phyloP scores from a whole-genome alignment of 2,888 invertebrate genomes.

The Parnassius smintheus region DNA sequence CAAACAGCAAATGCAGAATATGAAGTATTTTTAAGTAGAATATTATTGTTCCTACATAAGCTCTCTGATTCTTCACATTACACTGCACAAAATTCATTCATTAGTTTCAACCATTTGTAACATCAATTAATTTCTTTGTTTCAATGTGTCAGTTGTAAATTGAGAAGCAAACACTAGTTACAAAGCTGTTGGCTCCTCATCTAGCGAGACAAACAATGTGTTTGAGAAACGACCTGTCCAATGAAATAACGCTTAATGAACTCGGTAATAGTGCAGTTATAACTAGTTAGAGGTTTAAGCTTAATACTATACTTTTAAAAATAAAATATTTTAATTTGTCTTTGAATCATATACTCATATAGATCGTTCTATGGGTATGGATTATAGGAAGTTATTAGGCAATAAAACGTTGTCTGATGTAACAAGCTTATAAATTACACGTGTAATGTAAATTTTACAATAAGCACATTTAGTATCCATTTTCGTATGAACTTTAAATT shows the following conservation, averaged over 20 bases:
- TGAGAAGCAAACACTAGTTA: conserved; percentile 78
- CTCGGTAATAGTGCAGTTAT: conserved; percentile 58
- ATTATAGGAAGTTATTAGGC: too few species aligned
- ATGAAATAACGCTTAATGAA: conserved; percentile 66
- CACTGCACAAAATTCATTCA: conserved; percentile 55
- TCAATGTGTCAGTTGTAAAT: conserved; percentile 74
- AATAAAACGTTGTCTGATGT: too few species aligned
- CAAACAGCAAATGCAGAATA: too few species aligned
- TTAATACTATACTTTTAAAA: conserved; percentile 29
- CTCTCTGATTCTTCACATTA: conserved; percentile 38
- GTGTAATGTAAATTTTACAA: too few species aligned
- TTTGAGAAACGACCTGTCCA: conserved; percentile 68
- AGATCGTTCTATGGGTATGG: too few species aligned
- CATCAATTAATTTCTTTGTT: conserved; percentile 80
- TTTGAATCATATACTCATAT: too few species aligned
- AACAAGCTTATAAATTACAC: too few species aligned
- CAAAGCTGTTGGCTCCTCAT: conserved; percentile 46
- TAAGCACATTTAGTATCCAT: too few species aligned
- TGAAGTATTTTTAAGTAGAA: too few species aligned
- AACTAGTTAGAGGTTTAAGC: conserved; percentile 43
- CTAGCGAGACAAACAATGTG: conserved; percentile 62
- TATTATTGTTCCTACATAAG: too few species aligned
- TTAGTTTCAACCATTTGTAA: conserved; percentile 71
- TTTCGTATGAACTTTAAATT: too few species aligned
- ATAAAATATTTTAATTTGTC: too few species aligned